Base-by-base conservation (phyloP, 2,797 vertebrate genomes). In the Schizopygopsis pylzovi region DNA sequence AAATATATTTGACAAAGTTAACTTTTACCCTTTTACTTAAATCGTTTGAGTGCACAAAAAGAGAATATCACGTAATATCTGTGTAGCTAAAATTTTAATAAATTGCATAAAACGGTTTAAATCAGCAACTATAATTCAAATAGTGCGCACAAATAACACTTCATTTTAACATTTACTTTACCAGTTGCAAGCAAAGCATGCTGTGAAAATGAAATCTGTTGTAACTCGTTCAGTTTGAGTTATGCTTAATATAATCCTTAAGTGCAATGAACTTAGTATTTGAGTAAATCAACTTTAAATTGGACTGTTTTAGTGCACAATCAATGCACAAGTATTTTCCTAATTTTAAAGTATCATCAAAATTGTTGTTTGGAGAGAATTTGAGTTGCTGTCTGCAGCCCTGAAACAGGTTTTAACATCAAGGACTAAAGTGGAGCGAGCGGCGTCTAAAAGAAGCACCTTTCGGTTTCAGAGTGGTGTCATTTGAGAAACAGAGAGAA, bases 401-500 rank as follows among this genome's bases (percentile, higher is more conserved):
- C 37, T 1, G 6, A 41, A 6, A 61, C 0, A 4, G 2, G 9
- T 63, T 79, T 43, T 52, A 13, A 39, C 49, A 37, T 39, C 28
- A 77, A 75, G 47, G 72, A 52, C 37, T 54, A 76, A 76, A 37
- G 47, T 79, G 16, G 54, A 59, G 76, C 5, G 3, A 12, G 68
- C 20, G 1, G 39, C 13, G 1, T 20, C 4, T 10, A 12, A 15
- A 54, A 43, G 18, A n/a, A 78, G 72, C 16, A 63, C 15, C 73
- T 22, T 16, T 49, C 20, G 4, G 12, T 18, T 39, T 76, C 16
- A 20, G 18, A 72, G 13, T 25, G 56, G 47, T 49, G 22, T 75
- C 84, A 45, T 81, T 82, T 45, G 25, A 61, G 41, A 54, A 61
- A 70, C 41, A 28, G 37, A 77, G 70, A 85, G 86, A 86, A 82